Evolutionary conservation across 2,888 invertebrate genomes (phyloP).

Genomic region (Xanthorhoe spadicearia): DNA sequence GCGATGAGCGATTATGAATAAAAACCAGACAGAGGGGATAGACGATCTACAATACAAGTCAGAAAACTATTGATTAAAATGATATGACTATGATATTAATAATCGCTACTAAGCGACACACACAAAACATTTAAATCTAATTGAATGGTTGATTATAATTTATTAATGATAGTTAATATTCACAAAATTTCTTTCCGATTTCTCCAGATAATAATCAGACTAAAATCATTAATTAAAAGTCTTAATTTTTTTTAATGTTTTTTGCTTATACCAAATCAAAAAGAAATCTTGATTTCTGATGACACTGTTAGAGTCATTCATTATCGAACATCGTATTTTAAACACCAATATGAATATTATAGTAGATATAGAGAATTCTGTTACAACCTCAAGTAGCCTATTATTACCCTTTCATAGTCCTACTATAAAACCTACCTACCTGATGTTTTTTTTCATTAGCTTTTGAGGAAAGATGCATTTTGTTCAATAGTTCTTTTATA

Average conservation of each 20-base stretch:
- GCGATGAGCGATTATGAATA: slow-evolving; percentile 45
- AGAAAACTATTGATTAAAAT: slow-evolving; percentile 24
- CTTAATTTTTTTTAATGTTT: background rate
- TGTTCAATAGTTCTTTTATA: background rate
- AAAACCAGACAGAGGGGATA: slow-evolving; percentile 30
- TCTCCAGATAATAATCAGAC: background rate
- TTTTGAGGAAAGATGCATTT: background rate
- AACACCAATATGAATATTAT: slow-evolving; percentile 46
- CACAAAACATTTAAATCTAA: slow-evolving; percentile 10
- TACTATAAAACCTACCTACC: background rate
- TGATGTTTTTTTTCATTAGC: background rate
- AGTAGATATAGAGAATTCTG: slow-evolving; percentile 35
- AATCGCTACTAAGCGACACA: slow-evolving; percentile 28
- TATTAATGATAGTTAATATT: background rate
- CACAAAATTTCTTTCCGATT: slow-evolving; percentile 16
- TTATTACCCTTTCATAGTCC: slow-evolving; percentile 13
- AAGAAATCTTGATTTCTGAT: slow-evolving; percentile 13
- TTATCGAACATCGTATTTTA: slow-evolving; percentile 48
- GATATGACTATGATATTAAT: slow-evolving; percentile 32
- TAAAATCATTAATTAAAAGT: background rate
- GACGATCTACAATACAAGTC: slow-evolving; percentile 13
- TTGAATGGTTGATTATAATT: slow-evolving; percentile 1
- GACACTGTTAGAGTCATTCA: slow-evolving; percentile 37
- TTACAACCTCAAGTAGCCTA: slow-evolving; percentile 51
- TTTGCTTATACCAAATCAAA: slow-evolving; percentile 5